These are phyloP conservation scores for Gorsachius goisagi DNA, from an alignment of 2,113 vertebrate species.

Conservation along the genomic window DNA sequence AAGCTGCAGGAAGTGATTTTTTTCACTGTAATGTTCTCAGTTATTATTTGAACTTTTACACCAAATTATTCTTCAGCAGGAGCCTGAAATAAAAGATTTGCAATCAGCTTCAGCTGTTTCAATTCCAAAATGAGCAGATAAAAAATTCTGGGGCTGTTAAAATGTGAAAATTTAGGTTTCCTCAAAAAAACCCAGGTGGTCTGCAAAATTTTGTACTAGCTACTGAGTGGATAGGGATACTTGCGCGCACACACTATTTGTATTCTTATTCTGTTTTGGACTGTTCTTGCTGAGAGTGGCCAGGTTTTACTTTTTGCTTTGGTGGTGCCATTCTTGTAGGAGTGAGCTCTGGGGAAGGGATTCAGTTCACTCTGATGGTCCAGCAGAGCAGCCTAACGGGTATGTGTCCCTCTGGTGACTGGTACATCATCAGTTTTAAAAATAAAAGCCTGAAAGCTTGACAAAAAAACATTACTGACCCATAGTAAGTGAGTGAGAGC, in stretches of 20 bases:
- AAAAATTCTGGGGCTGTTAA: neutral
- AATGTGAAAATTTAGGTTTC: neutral
- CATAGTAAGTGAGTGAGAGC: neutral
- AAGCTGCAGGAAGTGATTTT: neutral
- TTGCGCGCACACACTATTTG: neutral
- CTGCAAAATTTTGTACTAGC: neutral
- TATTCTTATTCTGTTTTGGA: neutral
- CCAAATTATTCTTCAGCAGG: neutral
- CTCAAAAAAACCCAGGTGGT: neutral
- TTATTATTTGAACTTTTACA: neutral
- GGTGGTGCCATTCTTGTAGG: neutral
- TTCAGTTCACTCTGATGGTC: neutral
- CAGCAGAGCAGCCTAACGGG: neutral
- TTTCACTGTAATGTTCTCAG: neutral
- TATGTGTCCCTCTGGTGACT: neutral
- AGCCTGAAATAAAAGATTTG: neutral
- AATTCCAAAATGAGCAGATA: neutral
- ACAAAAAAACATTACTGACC: neutral
- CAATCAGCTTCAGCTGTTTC: neutral
- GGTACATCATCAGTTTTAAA: neutral
- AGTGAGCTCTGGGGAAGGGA: neutral
- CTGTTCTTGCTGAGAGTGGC: neutral
- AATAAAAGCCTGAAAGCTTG: neutral
- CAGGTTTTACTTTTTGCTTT: neutral
- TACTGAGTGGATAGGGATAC: neutral